Percentiles rank a stretch among this genome's conserved stretches.
These are phyloP conservation scores for Lasioglossum leucozonium DNA, from an alignment of 2,888 invertebrate genomes.

Conservation along the genomic window DNA sequence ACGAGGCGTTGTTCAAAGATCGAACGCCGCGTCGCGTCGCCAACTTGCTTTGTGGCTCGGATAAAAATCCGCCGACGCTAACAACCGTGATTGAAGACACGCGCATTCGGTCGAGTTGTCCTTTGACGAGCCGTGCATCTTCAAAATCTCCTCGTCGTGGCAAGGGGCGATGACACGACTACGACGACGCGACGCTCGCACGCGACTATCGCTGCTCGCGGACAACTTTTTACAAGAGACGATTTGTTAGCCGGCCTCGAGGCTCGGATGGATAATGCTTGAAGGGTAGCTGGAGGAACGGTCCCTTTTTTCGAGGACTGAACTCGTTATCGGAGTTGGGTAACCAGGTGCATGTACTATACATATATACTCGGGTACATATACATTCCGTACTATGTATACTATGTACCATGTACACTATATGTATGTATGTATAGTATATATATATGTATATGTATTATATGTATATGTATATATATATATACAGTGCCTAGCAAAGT, in stretches of 20 bases:
- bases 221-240: constrained; percentile 42
- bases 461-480: not conserved
- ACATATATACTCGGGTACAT: not conserved
- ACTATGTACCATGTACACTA: not conserved
- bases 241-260: constrained; percentile 56
- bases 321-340: constrained; percentile 67
- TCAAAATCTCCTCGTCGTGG: not conserved
- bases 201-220: constrained; percentile 15
- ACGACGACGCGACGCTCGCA: not conserved
- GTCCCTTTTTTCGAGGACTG: constrained; percentile 51
- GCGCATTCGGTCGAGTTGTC: not conserved
- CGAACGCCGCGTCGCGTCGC: too few relatives aligned
- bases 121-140: not conserved
- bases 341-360: constrained; percentile 31
- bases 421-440: constrained; percentile 1
- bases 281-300: constrained; percentile 60
- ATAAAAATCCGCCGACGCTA: not conserved
- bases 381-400: constrained; percentile 15
- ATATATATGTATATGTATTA: not conserved
- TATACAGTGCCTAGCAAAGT: constrained; percentile 41
- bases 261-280: constrained; percentile 58
- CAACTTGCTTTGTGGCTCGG: not conserved
- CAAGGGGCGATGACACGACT: not conserved
- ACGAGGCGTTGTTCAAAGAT: too few relatives aligned
- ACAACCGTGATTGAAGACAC: not conserved